Evolutionary conservation across 1,140 invertebrate genomes (phyloP).

Genomic region (Bombus superbus): DNA sequence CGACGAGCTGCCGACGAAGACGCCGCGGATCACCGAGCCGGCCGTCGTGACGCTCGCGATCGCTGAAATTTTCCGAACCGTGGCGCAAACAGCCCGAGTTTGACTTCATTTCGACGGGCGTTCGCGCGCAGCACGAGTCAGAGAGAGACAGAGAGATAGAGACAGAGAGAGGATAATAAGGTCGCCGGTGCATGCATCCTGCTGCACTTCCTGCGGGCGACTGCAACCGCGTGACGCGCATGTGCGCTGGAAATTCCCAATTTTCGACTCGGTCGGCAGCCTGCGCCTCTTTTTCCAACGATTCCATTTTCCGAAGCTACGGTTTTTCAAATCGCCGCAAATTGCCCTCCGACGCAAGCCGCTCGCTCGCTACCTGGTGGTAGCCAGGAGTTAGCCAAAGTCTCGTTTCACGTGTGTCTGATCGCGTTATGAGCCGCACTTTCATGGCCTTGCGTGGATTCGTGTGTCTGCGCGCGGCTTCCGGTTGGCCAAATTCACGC

Average conservation of each 20-base stretch:
- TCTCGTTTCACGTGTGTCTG: not conserved
- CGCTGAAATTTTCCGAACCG: slow-evolving; percentile 35
- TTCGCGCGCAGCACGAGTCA: no score
- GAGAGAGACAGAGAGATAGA: slow-evolving; percentile 23
- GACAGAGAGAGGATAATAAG: slow-evolving; percentile 42
- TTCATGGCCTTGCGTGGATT: not conserved
- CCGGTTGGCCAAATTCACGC: no score
- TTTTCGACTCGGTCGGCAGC: not conserved
- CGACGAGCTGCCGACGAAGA: no score
- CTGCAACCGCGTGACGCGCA: slow-evolving; percentile 32
- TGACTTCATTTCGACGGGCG: not conserved
- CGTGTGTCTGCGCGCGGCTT: accelerated
- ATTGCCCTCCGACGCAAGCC: not conserved
- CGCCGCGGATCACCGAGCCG: not conserved
- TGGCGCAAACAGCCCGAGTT: slow-evolving; percentile 33
- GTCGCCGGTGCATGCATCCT: slow-evolving; percentile 48
- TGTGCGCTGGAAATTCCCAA: slow-evolving; percentile 31
- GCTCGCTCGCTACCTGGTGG: no score
- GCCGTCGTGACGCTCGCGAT: not conserved
- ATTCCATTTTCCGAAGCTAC: slow-evolving; percentile 15
- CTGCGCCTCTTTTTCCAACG: not conserved
- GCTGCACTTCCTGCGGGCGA: slow-evolving; percentile 40
- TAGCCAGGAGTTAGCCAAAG: not conserved
- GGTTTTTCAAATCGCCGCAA: slow-evolving; percentile 7
- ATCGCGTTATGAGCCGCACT: not conserved